Evolutionary conservation across 92 coral and sea anemone genomes (phyloP), one percentile per base, ranked within the genome.

Genomic region (Porites cylindrica): DNA sequence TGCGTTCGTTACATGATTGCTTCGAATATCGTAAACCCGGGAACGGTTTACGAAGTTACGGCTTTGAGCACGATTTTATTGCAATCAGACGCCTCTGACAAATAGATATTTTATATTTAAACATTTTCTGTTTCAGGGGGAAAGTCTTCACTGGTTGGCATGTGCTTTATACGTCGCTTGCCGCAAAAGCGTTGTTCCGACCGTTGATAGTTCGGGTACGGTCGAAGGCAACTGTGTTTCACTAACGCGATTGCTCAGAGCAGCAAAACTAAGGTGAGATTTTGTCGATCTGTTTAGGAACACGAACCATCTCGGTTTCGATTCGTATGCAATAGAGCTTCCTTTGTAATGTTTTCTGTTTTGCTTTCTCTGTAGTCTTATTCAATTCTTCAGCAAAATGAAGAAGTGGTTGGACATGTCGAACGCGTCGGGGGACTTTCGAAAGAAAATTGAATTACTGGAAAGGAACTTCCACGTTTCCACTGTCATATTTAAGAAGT

Each of bases 391-490:
- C 80, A 96, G 91, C 64, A 96, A 96, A 91, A 96, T 96, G 98
- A 96, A 96, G 91, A 96, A 96, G 52, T 96, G 99, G 99, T 84
- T 96, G 70, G 99, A 96, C 56, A 96, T 96, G 99, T 93, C 98
- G 77, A 96, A 93, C 88, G 96, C 98, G 1, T 82, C 92, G 50
- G 92, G 88, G 58, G 97, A 96, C 51, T 96, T 96, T 84, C 89
- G 99, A 14, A 93, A 92, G 92, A 96, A 96, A 88, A 95, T 96
- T 82, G 99, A 96, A 63, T 90, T 94, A 32, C 87, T 96, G 82
- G 98, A 95, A 81, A 89, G 99, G 51, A 96, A 96, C 88, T 96
- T 96, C 77, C 96, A 96, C 76, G 99, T 96, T 16, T 96, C 96
- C 24, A 95, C 99, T 7, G 99, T 96, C n/a, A 96, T 96, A 23